Percentiles rank a stretch among this genome's conserved stretches.
Evolutionary conservation across 2,113 vertebrate genomes (phyloP).

Genomic region (Gymnarchus niloticus): DNA sequence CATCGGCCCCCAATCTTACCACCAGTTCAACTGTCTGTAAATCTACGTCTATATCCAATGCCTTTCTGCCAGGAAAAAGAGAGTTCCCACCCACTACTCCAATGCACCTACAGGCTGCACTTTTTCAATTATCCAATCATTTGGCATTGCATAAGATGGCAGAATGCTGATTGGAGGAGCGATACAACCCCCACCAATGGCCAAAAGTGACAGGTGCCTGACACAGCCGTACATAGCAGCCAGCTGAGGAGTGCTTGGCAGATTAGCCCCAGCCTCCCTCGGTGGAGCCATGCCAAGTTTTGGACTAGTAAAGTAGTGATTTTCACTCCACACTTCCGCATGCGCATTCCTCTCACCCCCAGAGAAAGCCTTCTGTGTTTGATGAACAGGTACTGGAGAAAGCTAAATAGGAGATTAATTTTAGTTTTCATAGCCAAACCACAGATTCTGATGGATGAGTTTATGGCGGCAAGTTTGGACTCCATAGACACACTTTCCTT

Average conservation of each 20-base stretch:
- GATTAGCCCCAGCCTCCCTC: background rate
- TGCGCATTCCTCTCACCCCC: background rate
- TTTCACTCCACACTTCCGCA: background rate
- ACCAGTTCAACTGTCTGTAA: background rate
- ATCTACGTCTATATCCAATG: background rate
- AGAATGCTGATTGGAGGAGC: background rate
- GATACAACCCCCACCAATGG: background rate
- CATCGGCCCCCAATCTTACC: too few relatives aligned
- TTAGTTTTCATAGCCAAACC: background rate
- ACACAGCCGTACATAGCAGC: background rate
- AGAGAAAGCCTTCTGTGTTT: background rate
- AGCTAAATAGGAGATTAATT: background rate
- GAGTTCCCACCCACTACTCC: background rate
- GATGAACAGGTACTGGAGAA: background rate
- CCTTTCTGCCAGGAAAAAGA: background rate
- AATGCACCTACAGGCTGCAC: background rate
- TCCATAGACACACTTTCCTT: too few relatives aligned
- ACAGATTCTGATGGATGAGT: too few relatives aligned
- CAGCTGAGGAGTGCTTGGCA: background rate
- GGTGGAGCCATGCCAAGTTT: background rate
- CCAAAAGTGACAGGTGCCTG: background rate
- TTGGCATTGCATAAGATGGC: background rate
- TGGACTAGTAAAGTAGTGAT: background rate
- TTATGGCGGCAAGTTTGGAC: too few relatives aligned
- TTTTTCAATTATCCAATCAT: background rate